A percentile compares a stretch with the other conserved stretches of the same genome.
Evolutionary conservation across 2,888 invertebrate species (phyloP).

Genomic region (Sepioteuthis lessoniana): DNA sequence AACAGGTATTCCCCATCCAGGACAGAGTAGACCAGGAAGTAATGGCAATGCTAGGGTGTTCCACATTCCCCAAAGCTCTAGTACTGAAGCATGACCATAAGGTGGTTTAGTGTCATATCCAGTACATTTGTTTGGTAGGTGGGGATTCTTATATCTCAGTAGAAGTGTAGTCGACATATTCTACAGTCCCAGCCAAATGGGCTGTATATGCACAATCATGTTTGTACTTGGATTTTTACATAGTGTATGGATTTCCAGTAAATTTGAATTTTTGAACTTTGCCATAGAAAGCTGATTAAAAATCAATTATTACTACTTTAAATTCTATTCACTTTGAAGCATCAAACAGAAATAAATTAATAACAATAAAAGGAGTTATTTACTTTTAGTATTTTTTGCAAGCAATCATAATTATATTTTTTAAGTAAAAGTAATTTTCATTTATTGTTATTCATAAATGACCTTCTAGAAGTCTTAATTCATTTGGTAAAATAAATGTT

Average conservation of each 20-base stretch:
- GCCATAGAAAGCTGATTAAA: background rate
- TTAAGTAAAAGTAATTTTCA: background rate
- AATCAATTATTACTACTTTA: conserved; percentile 5
- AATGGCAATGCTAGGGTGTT: too few species aligned
- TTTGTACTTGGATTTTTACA: background rate
- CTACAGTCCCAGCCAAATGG: too few species aligned
- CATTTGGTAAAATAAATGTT: background rate
- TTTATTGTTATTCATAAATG: background rate
- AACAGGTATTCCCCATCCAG: too few species aligned
- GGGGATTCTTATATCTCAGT: too few species aligned
- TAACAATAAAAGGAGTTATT: background rate
- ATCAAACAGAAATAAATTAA: background rate
- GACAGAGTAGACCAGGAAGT: too few species aligned
- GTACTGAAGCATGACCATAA: too few species aligned
- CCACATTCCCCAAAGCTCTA: too few species aligned
- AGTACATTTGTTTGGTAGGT: too few species aligned
- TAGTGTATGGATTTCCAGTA: background rate
- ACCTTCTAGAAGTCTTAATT: background rate
- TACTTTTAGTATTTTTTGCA: background rate
- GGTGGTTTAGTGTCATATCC: too few species aligned
- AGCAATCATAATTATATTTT: background rate
- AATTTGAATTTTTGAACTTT: background rate
- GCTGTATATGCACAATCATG: background rate
- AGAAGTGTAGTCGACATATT: too few species aligned
- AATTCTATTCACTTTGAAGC: background rate